Percentiles rank a stretch among this genome's conserved stretches.
phyloP scores from a whole-genome alignment of 2,113 vertebrate species.

The Heterocephalus glaber region DNA sequence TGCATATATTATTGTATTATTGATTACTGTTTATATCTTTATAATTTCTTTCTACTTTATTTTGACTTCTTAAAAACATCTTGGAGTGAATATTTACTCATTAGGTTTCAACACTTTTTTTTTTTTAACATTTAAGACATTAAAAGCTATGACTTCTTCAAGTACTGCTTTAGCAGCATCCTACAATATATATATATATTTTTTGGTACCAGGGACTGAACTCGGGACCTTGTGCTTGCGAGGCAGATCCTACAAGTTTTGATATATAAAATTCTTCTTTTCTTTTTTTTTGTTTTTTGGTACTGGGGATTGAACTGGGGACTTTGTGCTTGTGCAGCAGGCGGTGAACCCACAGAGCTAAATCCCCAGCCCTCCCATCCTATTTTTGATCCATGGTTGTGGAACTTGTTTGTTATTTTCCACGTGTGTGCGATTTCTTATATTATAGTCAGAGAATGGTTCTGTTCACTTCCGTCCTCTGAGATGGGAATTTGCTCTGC shows the following conservation, averaged over 20 bases:
- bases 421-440: neutral
- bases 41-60: constrained; percentile 9
- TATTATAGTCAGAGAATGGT: neutral
- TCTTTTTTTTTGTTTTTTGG: too few species aligned
- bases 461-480: constrained; percentile 17
- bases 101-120: neutral
- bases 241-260: too few species aligned
- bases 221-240: too few species aligned
- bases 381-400: neutral
- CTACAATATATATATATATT: too few species aligned
- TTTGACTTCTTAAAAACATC: neutral
- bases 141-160: neutral
- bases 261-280: constrained; percentile 29
- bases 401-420: constrained; percentile 12
- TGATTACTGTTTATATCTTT: neutral
- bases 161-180: neutral
- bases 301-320: too few species aligned
- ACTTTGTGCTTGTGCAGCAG: too few species aligned
- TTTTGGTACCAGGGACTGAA: too few species aligned
- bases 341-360: too few species aligned
- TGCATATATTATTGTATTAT: neutral
- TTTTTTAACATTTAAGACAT: neutral
- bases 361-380: too few species aligned
- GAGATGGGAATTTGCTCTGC: neutral
- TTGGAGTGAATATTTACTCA: neutral